Evolutionary conservation across 2,113 vertebrate genomes (phyloP).

Genomic region (Sceloporus undulatus): DNA sequence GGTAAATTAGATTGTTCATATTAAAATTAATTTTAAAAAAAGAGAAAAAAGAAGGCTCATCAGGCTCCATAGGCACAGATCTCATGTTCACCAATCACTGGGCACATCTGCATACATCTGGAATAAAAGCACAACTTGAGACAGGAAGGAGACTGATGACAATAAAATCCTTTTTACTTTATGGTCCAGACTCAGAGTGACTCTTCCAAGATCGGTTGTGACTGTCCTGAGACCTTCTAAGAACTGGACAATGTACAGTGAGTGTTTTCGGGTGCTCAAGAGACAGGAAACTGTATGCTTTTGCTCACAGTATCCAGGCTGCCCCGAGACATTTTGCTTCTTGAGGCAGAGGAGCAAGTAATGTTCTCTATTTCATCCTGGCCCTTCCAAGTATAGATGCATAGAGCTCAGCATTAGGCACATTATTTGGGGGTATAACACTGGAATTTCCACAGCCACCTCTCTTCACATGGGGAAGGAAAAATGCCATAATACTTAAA

Average conservation of each 20-base stretch:
- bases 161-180: neutral
- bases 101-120: neutral
- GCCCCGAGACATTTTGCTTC: no score
- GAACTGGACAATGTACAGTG: no score
- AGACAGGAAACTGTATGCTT: neutral
- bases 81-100: neutral
- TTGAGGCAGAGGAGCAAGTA: no score
- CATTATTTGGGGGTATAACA: no score
- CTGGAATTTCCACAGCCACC: conserved; percentile 29
- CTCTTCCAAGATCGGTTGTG: neutral
- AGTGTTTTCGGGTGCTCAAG: neutral
- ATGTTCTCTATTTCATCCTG: no score
- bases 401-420: no score
- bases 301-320: conserved; percentile 18
- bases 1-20: no score
- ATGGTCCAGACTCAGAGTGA: neutral
- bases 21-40: no score
- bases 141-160: neutral
- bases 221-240: neutral
- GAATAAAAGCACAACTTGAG: neutral
- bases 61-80: neutral
- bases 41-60: neutral
- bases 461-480: no score
- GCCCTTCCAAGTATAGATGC: no score
- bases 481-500: no score